These are phyloP conservation scores for Agrilus cyanescens DNA, from an alignment of 2,888 invertebrate species.

Conservation along the genomic window DNA sequence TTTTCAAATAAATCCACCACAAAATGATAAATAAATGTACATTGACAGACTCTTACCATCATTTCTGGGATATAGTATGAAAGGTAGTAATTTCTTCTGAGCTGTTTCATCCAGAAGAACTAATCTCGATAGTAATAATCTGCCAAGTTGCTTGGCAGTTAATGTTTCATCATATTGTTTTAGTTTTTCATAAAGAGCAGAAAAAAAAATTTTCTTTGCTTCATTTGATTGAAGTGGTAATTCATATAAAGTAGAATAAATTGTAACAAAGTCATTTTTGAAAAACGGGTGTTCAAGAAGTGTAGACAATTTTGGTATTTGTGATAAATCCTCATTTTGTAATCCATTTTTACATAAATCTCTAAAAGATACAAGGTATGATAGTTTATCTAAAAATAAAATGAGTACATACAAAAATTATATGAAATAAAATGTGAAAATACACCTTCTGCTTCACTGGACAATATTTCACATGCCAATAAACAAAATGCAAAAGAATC, in stretches of 20 bases:
- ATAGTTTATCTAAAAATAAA: constrained; percentile 49
- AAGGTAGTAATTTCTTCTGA: constrained; percentile 57
- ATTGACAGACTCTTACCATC: constrained; percentile 37
- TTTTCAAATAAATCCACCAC: no score
- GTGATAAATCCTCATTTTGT: constrained; percentile 50
- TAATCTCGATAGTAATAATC: constrained; percentile 68
- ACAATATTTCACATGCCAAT: constrained; percentile 62
- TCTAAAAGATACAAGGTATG: constrained; percentile 56
- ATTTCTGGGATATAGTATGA: constrained; percentile 55
- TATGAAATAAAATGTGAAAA: constrained; percentile 13
- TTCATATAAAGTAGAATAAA: constrained; percentile 72
- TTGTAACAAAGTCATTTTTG: constrained; percentile 73
- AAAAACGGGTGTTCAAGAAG: constrained; percentile 65
- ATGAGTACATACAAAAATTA: constrained; percentile 21
- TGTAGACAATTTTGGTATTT: constrained; percentile 55
- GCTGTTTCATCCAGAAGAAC: constrained; percentile 76
- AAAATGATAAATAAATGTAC: no score
- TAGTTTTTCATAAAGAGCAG: constrained; percentile 53
- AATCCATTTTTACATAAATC: constrained; percentile 57
- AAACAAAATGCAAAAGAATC: constrained; percentile 70
- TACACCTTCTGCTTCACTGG: constrained; percentile 44
- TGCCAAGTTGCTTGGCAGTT: constrained; percentile 70
- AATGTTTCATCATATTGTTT: constrained; percentile 65
- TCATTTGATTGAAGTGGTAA: constrained; percentile 65
- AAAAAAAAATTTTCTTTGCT: constrained; percentile 71